phyloP scores from a whole-genome alignment of 2,888 invertebrate genomes.

The Horisme vitalbata region DNA sequence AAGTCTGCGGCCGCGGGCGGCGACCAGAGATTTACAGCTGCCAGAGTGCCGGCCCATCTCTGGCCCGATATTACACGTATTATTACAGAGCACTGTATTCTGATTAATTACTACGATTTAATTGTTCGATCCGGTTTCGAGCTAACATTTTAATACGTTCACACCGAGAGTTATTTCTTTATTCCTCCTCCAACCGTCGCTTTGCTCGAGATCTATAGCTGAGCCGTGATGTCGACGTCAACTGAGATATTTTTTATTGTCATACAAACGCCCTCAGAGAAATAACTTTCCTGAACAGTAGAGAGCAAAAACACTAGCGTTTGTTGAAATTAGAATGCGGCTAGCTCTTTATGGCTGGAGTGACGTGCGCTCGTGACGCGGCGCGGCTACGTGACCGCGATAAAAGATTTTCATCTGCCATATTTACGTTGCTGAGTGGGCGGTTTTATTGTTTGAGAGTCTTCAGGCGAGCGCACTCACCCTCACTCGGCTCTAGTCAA shows the following conservation, averaged over 20 bases:
- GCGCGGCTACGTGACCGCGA: conserved; percentile 80
- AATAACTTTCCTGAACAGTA: conserved; percentile 55
- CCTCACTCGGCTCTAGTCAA: conserved; percentile 38
- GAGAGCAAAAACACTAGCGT: conserved; percentile 71
- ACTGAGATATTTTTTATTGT: conserved; percentile 66
- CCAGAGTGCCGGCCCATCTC: conserved; percentile 56
- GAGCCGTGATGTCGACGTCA: conserved; percentile 64
- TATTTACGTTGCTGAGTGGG: conserved; percentile 81
- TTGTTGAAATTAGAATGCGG: conserved; percentile 80
- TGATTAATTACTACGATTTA: conserved; percentile 74
- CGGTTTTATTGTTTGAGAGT: conserved; percentile 79
- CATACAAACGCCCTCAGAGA: conserved; percentile 53
- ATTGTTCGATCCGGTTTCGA: conserved; percentile 68
- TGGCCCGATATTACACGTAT: conserved; percentile 73
- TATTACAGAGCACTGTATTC: conserved; percentile 71
- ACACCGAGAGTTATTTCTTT: conserved; percentile 66
- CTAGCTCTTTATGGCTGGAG: conserved; percentile 74
- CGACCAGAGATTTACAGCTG: conserved; percentile 70
- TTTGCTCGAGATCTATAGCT: conserved; percentile 41
- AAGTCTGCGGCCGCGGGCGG: conserved; percentile 71
- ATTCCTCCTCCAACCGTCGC: conserved; percentile 53
- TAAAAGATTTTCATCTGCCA: conserved; percentile 83
- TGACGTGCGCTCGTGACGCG: conserved; percentile 80
- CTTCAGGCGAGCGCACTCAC: conserved; percentile 62
- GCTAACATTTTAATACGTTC: conserved; percentile 66